These are phyloP conservation scores for Dinothrombium tinctorium DNA, from an alignment of 1,140 invertebrate genomes.

Conservation along the genomic window DNA sequence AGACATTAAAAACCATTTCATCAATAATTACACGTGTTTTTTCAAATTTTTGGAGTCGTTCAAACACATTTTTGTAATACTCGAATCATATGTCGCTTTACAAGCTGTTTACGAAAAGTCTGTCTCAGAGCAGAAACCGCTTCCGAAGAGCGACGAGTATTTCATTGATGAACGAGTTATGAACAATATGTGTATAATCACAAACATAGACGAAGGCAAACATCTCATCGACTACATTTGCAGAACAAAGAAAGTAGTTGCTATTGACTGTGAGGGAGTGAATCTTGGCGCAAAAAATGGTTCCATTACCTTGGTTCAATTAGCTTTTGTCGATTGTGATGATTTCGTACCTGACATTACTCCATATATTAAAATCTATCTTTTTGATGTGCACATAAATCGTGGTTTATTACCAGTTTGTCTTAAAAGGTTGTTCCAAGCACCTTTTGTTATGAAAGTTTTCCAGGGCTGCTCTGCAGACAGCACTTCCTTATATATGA, in stretches of 20 bases:
- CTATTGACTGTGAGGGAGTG: slow-evolving; percentile 5
- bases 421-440: slow-evolving; percentile 1
- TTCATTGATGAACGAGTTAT: background rate
- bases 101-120: background rate
- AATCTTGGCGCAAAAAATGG: slow-evolving; percentile 2
- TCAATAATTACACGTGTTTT: background rate
- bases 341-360: background rate
- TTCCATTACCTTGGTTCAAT: slow-evolving; percentile 4
- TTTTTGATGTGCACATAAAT: slow-evolving; percentile 2
- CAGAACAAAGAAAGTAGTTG: background rate
- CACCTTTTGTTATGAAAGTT: background rate
- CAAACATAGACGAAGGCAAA: background rate
- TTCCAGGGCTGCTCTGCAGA: slow-evolving; percentile 4
- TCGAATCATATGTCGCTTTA: background rate
- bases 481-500: background rate
- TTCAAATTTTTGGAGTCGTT: background rate
- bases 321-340: slow-evolving; percentile 2
- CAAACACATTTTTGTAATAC: background rate
- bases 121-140: background rate
- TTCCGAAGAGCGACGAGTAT: background rate
- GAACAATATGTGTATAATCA: background rate
- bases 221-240: background rate
- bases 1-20: background rate
- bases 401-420: background rate
- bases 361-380: slow-evolving; percentile 1